Evolutionary conservation across 2,888 invertebrate genomes (phyloP), one percentile per base, ranked within the genome.

Genomic region (Acrocera orbiculus): DNA sequence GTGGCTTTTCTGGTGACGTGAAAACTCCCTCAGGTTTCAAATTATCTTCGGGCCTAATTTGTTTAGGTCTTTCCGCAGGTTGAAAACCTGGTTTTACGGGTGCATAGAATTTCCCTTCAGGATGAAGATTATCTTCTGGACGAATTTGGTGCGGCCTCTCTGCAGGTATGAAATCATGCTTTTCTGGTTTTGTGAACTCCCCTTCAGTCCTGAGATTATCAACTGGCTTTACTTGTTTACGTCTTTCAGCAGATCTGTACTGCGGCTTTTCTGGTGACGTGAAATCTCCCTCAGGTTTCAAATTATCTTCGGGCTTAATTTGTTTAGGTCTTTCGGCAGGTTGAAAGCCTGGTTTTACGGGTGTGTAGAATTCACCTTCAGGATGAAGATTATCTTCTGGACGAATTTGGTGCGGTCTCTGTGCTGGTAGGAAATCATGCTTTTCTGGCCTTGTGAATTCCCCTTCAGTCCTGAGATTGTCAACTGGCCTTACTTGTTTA

Each of bases 381-480:
- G 65, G 64, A 29, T 65, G n/a, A 1, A 72, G 52, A 39, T 42
- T 42, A 34, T 42, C 42, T 22, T 34, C 34, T 1, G 58, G 62
- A 37, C 50, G 59, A 1, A 47, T 58, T 7, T 51, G 48, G 56
- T 41, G 54, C 2, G 46, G 54, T 22, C 56, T 41, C 42, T 68
- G 68, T 34, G 59, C 69, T 1, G 67, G 66, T 5, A 49, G 51
- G 49, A 58, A 64, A 33, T 58, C 45, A 2, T 62, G 56, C 36
- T 56, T 61, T 33, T 54, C 53, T 0, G 65, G 69, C 16, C 51
- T 42, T 17, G 57, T 60, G 43, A 67, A 68, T 1, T 66, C 62
- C 9, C 70, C 70, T 51, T 69, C 69, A 1, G 65, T 66, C 16
- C 46, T 50, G 20, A 60, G 44, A 50, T 63, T 64, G 42, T 71